phyloP scores from a whole-genome alignment of 2,797 vertebrate genomes.

The Mus caroli region DNA sequence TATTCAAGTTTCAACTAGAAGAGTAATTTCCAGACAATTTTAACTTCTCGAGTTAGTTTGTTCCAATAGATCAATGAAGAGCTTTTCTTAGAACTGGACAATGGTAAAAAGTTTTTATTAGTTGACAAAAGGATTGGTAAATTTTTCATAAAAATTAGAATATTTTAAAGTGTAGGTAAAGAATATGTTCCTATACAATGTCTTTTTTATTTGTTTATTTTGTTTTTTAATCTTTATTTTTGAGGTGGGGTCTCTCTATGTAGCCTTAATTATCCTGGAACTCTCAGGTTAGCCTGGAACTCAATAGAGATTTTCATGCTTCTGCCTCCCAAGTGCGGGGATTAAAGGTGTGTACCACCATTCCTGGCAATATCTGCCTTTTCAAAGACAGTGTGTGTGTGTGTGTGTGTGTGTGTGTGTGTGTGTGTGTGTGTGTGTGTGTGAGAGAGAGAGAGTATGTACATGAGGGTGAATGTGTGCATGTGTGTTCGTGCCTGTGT shows the following conservation, averaged over 20 bases:
- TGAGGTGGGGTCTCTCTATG: neutral
- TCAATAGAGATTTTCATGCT: neutral
- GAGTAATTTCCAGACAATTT: conserved; percentile 24
- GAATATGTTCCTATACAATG: neutral
- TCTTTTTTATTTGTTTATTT: neutral
- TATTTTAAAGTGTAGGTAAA: conserved; percentile 32
- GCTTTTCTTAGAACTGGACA: conserved; percentile 20
- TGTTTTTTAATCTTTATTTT: neutral
- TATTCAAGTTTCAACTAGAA: neutral
- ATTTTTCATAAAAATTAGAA: neutral
- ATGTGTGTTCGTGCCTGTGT: neutral
- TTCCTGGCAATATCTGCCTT: neutral
- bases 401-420: neutral
- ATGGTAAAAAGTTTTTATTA: neutral
- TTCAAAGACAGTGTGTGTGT: neutral
- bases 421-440: neutral
- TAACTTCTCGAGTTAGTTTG: neutral
- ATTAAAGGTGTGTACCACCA: neutral
- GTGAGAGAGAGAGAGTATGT: neutral
- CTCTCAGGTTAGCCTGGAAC: neutral
- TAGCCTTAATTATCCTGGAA: neutral
- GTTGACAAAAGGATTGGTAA: neutral
- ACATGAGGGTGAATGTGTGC: neutral
- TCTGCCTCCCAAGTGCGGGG: neutral
- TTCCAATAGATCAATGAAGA: neutral